Evolutionary conservation across 53 echinoderm and acorn worm genomes (phyloP).

Genomic region (Crossaster papposus): DNA sequence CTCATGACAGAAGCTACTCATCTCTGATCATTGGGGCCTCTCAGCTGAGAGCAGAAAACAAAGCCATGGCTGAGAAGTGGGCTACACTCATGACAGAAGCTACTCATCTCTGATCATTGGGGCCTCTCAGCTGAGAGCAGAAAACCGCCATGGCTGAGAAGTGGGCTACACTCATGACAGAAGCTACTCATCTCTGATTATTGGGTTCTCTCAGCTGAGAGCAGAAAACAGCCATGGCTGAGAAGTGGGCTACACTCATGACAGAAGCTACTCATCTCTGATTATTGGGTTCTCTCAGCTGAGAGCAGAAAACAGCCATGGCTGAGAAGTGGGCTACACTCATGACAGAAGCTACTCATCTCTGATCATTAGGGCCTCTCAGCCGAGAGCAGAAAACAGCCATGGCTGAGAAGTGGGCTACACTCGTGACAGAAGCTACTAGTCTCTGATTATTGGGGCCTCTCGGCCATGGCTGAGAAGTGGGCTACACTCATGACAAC

Average conservation of each 20-base stretch:
- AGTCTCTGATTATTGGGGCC: slow-evolving; percentile 1
- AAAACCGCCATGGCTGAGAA: slow-evolving; percentile 67
- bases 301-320: slow-evolving; percentile 61
- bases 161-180: slow-evolving; percentile 51
- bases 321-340: slow-evolving; percentile 68
- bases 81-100: slow-evolving; percentile 30
- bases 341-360: slow-evolving; percentile 47
- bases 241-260: slow-evolving; percentile 64
- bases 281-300: slow-evolving; percentile 1
- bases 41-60: slow-evolving; percentile 69
- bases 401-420: slow-evolving; percentile 69
- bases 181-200: slow-evolving; percentile 46
- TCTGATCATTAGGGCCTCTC: neutral
- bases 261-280: slow-evolving; percentile 49
- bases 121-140: slow-evolving; percentile 52
- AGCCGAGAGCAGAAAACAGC: slow-evolving; percentile 68
- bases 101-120: slow-evolving; percentile 39
- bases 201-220: too few relatives aligned
- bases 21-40: neutral
- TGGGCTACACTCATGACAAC: slow-evolving; percentile 44
- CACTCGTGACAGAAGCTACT: slow-evolving; percentile 29
- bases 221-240: too few relatives aligned
- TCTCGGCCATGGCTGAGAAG: slow-evolving; percentile 62
- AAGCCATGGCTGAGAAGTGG: slow-evolving; percentile 70
- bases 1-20: slow-evolving; percentile 46